A percentile compares a stretch with the other conserved stretches of the same genome.
These are phyloP conservation scores for Microcebus tavaratra DNA, from an alignment of 2,113 vertebrate genomes.

Conservation along the genomic window DNA sequence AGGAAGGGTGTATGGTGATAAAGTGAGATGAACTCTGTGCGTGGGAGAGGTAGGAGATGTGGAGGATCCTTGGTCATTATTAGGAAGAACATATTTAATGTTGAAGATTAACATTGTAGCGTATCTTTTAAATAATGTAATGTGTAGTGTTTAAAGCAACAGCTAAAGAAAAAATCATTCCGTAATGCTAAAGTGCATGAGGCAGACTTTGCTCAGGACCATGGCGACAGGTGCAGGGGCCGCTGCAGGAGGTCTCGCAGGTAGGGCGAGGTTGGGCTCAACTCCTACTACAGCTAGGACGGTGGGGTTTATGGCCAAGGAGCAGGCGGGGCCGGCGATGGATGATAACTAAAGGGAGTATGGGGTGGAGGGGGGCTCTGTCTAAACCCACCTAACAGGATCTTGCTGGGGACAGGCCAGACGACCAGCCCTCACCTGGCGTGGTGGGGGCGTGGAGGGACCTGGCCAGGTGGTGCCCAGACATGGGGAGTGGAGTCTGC, in stretches of 20 bases:
- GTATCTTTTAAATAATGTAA: neutral
- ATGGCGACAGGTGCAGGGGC: accelerated
- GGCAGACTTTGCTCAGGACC: neutral
- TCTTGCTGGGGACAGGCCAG: neutral
- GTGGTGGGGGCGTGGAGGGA: too few relatives aligned
- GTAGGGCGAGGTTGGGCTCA: neutral
- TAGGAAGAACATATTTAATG: neutral
- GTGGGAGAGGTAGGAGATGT: too few relatives aligned
- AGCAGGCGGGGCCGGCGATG: neutral
- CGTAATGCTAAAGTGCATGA: neutral
- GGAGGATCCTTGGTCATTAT: too few relatives aligned
- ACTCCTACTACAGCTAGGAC: neutral
- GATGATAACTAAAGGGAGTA: neutral
- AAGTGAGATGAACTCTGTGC: too few relatives aligned
- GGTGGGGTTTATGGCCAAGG: neutral
- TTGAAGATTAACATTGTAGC: neutral
- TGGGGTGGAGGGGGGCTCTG: neutral
- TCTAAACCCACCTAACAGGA: neutral
- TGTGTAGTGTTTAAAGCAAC: neutral
- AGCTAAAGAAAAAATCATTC: neutral
- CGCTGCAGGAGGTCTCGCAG: neutral
- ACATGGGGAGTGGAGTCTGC: too few relatives aligned
- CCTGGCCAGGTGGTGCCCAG: too few relatives aligned
- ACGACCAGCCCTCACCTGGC: too few relatives aligned
- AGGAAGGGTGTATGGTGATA: neutral